phyloP scores from a whole-genome alignment of 2,113 vertebrate species.

The Prionailurus viverrinus region DNA sequence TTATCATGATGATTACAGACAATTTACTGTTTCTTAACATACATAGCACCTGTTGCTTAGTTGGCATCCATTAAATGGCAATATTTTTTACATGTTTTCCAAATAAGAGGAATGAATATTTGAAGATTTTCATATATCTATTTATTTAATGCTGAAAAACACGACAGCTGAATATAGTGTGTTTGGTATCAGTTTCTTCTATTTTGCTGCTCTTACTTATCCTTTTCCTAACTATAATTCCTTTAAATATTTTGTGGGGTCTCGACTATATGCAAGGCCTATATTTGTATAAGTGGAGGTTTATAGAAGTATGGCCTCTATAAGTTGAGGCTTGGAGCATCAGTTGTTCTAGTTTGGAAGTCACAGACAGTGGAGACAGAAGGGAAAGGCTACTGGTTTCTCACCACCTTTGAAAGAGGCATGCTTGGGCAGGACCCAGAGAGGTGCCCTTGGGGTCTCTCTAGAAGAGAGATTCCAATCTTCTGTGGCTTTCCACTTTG shows the following conservation, averaged over 20 bases:
- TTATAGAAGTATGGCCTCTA: too few relatives aligned
- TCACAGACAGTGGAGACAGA: background rate
- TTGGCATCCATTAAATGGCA: background rate
- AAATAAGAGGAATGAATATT: background rate
- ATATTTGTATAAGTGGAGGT: fast-evolving
- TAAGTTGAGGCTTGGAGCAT: background rate
- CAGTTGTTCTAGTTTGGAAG: background rate
- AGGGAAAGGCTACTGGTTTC: background rate
- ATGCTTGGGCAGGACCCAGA: background rate
- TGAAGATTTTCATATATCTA: background rate
- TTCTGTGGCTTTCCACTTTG: background rate
- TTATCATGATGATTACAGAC: background rate
- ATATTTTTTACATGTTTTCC: background rate
- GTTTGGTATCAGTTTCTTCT: background rate
- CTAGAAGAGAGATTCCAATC: background rate
- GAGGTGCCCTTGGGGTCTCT: background rate
- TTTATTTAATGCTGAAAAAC: background rate
- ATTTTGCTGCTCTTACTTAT: background rate
- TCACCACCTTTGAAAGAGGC: background rate
- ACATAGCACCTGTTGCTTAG: background rate
- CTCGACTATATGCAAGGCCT: background rate
- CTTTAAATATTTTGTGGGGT: background rate
- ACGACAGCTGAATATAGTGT: background rate
- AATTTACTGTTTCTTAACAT: background rate
- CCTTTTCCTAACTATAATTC: background rate